Conservation (phyloP, 1,140 invertebrate species). For the Gonatopus flavifemur region DNA sequence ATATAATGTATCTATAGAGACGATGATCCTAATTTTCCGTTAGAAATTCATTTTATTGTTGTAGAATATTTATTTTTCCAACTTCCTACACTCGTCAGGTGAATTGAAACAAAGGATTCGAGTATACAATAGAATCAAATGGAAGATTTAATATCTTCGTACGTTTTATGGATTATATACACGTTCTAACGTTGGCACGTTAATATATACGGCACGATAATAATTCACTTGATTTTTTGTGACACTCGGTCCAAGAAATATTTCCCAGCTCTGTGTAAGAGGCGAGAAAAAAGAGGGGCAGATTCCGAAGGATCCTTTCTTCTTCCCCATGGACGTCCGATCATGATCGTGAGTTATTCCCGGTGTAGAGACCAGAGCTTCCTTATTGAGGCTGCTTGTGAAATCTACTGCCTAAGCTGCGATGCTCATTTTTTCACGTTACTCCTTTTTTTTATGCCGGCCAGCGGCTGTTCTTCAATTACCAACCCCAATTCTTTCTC, state of each 20-base stretch:
- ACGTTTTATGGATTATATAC: not conserved
- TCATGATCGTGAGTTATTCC: constrained; percentile 37
- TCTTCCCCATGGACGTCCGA: not conserved
- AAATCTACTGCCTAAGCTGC: too few species aligned
- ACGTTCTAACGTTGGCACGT: constrained; percentile 16
- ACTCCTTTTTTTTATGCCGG: constrained; percentile 32
- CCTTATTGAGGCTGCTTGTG: constrained; percentile 27
- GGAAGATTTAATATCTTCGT: constrained; percentile 17
- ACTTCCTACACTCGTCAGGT: not conserved
- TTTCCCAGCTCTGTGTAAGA: too few species aligned
- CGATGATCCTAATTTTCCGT: too few species aligned
- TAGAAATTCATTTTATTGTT: constrained; percentile 12
- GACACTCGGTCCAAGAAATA: constrained; percentile 16
- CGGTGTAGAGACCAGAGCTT: constrained; percentile 23
- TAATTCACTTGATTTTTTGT: constrained; percentile 33
- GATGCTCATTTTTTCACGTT: constrained; percentile 32
- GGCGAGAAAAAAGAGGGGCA: too few species aligned
- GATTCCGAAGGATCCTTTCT: constrained; percentile 15
- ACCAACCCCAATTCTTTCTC: constrained; percentile 11
- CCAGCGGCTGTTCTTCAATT: constrained; percentile 39
- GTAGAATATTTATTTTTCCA: not conserved
- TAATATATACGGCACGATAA: constrained; percentile 20
- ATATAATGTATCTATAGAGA: too few species aligned
- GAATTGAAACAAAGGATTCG: constrained; percentile 9
- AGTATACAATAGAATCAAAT: constrained; percentile 2